These are phyloP conservation scores for Odontocerum albicorne DNA, from an alignment of 2,888 invertebrate species.

Conservation along the genomic window DNA sequence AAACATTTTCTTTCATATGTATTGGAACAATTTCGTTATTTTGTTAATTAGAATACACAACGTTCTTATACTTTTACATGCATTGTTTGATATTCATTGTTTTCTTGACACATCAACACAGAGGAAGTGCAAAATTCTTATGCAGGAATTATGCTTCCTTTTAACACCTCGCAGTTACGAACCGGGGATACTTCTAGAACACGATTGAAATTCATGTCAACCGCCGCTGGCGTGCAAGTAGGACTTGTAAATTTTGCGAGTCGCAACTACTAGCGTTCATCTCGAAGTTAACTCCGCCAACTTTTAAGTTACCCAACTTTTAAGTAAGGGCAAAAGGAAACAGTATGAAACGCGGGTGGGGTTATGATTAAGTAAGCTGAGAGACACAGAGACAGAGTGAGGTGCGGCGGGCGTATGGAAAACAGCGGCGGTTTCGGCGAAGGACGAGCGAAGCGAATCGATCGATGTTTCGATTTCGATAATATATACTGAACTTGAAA, in stretches of 20 bases:
- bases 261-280: conserved; percentile 30
- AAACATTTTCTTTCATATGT: too few relatives aligned
- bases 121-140: too few relatives aligned
- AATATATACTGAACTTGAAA: too few relatives aligned
- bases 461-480: conserved; percentile 4
- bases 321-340: conserved; percentile 36
- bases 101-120: too few relatives aligned
- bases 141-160: too few relatives aligned
- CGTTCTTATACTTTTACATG: too few relatives aligned
- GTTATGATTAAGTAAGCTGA: conserved; percentile 34
- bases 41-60: too few relatives aligned
- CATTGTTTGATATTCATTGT: too few relatives aligned
- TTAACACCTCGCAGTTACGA: background rate
- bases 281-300: conserved; percentile 34
- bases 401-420: conserved; percentile 33
- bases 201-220: conserved; percentile 36
- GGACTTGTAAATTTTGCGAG: conserved; percentile 36
- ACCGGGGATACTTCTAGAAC: conserved; percentile 6
- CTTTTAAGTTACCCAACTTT: conserved; percentile 36
- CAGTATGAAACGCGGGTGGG: conserved; percentile 31
- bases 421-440: conserved; percentile 10
- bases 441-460: background rate
- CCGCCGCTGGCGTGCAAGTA: conserved; percentile 23
- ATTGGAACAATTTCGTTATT: too few relatives aligned
- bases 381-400: conserved; percentile 29